Evolutionary conservation across 2,113 vertebrate species (phyloP).

Genomic region (Ammospiza nelsoni): DNA sequence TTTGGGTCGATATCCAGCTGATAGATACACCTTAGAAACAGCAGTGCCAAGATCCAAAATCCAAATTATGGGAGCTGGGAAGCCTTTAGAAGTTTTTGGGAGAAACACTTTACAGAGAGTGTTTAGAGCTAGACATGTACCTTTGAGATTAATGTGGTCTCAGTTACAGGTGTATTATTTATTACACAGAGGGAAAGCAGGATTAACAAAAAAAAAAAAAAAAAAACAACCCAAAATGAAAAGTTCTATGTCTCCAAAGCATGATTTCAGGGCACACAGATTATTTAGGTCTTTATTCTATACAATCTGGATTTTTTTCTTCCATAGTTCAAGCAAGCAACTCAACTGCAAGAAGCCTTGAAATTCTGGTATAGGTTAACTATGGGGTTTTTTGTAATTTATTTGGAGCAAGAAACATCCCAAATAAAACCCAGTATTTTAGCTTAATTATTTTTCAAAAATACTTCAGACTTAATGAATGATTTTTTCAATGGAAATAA

Average conservation of each 20-base stretch:
- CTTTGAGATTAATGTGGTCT: background rate
- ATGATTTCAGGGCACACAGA: background rate
- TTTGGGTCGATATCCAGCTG: background rate
- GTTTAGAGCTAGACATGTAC: background rate
- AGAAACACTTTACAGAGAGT: background rate
- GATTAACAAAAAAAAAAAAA: background rate
- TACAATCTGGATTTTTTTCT: background rate
- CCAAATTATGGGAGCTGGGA: background rate
- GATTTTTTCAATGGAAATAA: background rate
- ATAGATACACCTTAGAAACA: background rate
- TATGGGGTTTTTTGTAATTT: background rate
- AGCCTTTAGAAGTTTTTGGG: background rate
- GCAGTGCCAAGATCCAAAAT: background rate
- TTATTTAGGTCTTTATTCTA: background rate
- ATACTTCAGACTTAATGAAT: background rate
- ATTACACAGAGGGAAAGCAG: background rate
- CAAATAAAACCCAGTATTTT: background rate
- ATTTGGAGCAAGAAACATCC: background rate
- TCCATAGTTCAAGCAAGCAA: background rate
- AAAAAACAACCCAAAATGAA: background rate
- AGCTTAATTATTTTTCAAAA: background rate
- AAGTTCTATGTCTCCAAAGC: background rate
- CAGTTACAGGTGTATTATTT: background rate
- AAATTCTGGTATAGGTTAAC: background rate
- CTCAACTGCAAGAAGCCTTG: background rate